Percentiles rank a stretch among this genome's conserved stretches.
Conservation (phyloP, 1,140 invertebrate genomes). For the Leptinotarsa lineolata region DNA sequence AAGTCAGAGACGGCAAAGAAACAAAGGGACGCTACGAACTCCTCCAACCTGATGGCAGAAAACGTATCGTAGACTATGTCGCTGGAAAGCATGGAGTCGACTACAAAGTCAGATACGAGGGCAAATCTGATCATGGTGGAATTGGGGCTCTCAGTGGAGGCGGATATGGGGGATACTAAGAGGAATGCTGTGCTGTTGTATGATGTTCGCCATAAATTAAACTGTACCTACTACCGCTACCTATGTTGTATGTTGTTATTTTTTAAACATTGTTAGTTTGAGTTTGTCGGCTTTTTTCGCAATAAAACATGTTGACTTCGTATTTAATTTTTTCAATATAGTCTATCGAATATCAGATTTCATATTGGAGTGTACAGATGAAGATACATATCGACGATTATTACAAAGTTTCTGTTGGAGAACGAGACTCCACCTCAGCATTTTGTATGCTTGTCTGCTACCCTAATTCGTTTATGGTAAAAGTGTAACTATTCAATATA, state of each 20-base stretch:
- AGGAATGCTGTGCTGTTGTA: conserved; percentile 18
- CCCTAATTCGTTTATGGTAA: no score
- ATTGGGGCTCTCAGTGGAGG: conserved; percentile 33
- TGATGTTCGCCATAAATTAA: conserved; percentile 11
- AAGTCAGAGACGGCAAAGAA: conserved; percentile 49
- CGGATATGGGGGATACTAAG: conserved; percentile 8
- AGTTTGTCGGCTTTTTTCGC: conserved; percentile 31
- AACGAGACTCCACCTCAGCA: no score
- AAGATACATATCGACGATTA: no score
- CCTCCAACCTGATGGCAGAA: conserved; percentile 56
- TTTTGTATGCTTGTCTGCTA: no score
- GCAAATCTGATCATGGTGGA: conserved; percentile 40
- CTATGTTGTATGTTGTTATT: conserved; percentile 41
- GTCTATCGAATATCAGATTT: neutral
- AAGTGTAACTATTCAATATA: no score
- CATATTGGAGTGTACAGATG: no score
- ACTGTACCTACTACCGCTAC: conserved; percentile 27
- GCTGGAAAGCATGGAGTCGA: conserved; percentile 66
- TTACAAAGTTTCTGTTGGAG: no score
- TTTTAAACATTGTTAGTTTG: conserved; percentile 20
- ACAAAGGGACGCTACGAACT: conserved; percentile 57
- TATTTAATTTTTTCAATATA: neutral
- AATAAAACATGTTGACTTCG: conserved; percentile 41
- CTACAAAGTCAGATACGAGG: conserved; percentile 66
- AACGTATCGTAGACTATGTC: conserved; percentile 56